A percentile compares a stretch with the other conserved stretches of the same genome.
These are phyloP conservation scores for Eleutherodactylus coqui DNA, from an alignment of 2,797 vertebrate genomes.

Conservation along the genomic window DNA sequence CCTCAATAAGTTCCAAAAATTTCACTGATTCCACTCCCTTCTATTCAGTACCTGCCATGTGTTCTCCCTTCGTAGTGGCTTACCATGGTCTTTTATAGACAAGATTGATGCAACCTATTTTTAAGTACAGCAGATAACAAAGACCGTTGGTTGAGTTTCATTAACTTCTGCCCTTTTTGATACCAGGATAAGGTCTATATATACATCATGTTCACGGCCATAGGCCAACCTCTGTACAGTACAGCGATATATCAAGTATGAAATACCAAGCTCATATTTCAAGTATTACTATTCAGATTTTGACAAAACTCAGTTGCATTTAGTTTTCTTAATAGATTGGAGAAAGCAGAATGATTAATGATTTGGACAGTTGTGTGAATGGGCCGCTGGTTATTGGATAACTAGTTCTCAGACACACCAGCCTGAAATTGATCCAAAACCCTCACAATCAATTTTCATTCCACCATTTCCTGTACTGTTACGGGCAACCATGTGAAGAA, in stretches of 20 bases:
- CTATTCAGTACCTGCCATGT: not conserved
- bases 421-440: conserved; percentile 28
- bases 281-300: not conserved
- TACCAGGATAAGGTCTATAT: conserved; percentile 34
- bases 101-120: conserved; percentile 48
- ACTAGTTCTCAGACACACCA: conserved; percentile 26
- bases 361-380: conserved; percentile 14
- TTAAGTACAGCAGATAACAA: conserved; percentile 44
- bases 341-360: conserved; percentile 22
- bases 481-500: conserved; percentile 26
- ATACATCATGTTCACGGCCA: not conserved
- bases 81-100: conserved; percentile 16
- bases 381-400: conserved; percentile 36
- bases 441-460: conserved; percentile 46
- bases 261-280: not conserved
- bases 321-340: not conserved
- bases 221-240: not conserved
- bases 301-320: conserved; percentile 24
- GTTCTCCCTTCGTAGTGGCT: not conserved
- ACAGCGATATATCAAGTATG: not conserved
- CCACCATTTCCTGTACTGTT: not conserved
- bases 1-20: not conserved
- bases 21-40: not conserved
- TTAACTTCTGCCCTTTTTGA: conserved; percentile 44
- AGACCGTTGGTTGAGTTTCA: conserved; percentile 30